Evolutionary conservation across 2,113 vertebrate species (phyloP).

Genomic region (Pantherophis guttatus): DNA sequence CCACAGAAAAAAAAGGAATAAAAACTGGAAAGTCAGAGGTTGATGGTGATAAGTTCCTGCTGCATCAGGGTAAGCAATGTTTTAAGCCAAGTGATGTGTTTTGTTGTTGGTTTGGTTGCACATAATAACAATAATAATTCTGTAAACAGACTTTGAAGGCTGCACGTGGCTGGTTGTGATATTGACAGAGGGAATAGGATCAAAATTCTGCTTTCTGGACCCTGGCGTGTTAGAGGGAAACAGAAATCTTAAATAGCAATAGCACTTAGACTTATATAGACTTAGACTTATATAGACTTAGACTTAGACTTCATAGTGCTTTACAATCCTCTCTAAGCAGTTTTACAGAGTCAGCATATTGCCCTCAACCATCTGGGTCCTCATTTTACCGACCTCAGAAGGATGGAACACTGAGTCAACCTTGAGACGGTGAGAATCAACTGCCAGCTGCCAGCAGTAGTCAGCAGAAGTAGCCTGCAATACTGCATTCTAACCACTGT

Average conservation of each 20-base stretch:
- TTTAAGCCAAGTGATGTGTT: background rate
- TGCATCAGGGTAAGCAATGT: background rate
- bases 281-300: too few species aligned
- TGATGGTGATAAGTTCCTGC: background rate
- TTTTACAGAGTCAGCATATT: too few species aligned
- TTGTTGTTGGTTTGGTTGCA: background rate
- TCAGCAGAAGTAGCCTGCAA: too few species aligned
- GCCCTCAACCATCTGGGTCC: too few species aligned
- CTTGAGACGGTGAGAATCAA: too few species aligned
- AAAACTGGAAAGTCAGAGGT: background rate
- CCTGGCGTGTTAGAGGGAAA: background rate
- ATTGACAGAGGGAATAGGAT: background rate
- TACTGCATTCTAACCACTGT: too few species aligned
- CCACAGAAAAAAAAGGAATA: background rate
- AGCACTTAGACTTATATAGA: too few species aligned
- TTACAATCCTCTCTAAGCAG: too few species aligned
- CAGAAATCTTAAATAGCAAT: background rate
- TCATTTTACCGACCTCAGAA: too few species aligned
- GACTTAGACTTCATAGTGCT: too few species aligned
- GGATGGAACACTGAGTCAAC: too few species aligned
- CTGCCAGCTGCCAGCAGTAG: too few species aligned
- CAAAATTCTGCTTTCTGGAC: background rate
- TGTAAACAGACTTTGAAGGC: background rate
- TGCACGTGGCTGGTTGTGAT: background rate
- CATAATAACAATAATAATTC: background rate